Conservation (phyloP, 2,113 vertebrate genomes). For the Sorex araneus region DNA sequence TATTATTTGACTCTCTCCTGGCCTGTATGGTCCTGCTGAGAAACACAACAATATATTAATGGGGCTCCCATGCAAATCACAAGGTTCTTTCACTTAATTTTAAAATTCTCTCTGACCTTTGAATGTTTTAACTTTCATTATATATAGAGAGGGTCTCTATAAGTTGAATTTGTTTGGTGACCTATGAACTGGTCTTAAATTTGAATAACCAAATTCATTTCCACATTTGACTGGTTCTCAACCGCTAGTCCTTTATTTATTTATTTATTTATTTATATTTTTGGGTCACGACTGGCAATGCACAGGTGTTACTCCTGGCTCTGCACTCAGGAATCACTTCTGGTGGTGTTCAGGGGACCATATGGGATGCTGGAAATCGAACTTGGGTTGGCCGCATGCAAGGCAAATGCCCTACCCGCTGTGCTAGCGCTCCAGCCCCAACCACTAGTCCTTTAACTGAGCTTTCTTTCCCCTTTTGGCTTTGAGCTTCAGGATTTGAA, state of each 20-base stretch:
- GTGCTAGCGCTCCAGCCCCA: too few relatives aligned
- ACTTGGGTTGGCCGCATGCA: too few relatives aligned
- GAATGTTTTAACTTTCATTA: neutral
- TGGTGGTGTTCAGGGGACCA: too few relatives aligned
- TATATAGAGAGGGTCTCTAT: neutral
- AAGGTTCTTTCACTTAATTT: slow-evolving; percentile 4
- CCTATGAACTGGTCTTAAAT: neutral
- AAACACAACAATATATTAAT: neutral
- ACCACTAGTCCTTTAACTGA: neutral
- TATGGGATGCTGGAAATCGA: too few relatives aligned
- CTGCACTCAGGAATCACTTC: too few relatives aligned
- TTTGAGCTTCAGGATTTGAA: neutral
- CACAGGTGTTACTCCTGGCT: too few relatives aligned
- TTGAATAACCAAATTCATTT: neutral
- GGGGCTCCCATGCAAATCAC: neutral
- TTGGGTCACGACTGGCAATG: too few relatives aligned
- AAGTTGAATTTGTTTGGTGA: neutral
- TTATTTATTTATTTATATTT: too few relatives aligned
- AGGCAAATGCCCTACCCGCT: too few relatives aligned
- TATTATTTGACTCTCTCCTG: neutral
- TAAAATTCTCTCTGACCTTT: neutral
- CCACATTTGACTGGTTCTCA: neutral
- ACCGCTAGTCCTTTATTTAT: neutral
- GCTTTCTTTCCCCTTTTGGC: neutral
- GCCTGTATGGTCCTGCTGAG: neutral